A percentile compares a stretch with the other conserved stretches of the same genome.
These are phyloP conservation scores for Corythornis leucogaster DNA, from an alignment of 2,797 vertebrate species.

Conservation along the genomic window DNA sequence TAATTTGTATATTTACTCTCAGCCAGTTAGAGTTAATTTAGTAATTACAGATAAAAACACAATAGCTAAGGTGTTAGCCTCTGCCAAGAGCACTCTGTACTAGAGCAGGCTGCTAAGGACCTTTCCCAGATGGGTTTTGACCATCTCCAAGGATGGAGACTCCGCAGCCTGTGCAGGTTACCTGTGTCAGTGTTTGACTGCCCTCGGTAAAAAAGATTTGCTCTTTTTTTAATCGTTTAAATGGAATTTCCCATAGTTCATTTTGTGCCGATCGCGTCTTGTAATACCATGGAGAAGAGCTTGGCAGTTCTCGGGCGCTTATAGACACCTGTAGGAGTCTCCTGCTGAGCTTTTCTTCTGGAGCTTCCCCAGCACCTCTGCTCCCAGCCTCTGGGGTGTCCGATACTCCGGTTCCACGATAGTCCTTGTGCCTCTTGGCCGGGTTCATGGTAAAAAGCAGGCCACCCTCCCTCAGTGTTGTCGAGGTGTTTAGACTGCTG, in stretches of 20 bases:
- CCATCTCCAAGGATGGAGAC: neutral
- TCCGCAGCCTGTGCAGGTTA: neutral
- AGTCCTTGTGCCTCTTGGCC: neutral
- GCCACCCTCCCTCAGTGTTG: neutral
- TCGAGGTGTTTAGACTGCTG: neutral
- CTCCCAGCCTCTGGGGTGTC: fast-evolving
- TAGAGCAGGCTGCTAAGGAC: neutral
- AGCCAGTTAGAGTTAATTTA: neutral
- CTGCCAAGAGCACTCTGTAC: neutral
- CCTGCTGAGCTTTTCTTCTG: neutral
- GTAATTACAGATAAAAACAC: neutral
- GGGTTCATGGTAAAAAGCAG: neutral
- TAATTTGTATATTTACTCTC: neutral
- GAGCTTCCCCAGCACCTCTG: neutral
- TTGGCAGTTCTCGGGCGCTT: neutral
- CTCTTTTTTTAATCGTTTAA: neutral
- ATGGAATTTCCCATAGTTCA: neutral
- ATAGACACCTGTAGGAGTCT: too few species aligned
- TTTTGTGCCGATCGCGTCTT: neutral
- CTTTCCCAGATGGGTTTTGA: neutral
- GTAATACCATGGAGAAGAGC: neutral
- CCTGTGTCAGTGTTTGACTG: neutral
- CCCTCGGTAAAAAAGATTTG: neutral
- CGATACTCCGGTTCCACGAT: neutral
- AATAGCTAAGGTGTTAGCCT: neutral